Evolutionary conservation across 2,113 vertebrate species (phyloP).

Genomic region (Triplophysa dalaica): DNA sequence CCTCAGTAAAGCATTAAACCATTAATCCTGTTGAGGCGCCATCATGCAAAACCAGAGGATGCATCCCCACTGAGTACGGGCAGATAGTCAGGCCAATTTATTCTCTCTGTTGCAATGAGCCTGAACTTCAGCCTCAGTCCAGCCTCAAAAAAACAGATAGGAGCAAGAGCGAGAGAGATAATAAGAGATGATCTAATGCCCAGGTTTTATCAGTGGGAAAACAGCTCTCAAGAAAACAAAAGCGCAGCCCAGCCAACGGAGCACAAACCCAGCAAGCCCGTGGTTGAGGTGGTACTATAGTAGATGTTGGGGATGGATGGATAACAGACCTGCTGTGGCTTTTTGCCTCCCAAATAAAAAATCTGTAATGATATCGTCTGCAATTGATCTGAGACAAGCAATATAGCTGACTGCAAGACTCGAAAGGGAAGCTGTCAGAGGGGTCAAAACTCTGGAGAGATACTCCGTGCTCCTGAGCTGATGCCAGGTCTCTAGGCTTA

Average conservation of each 20-base stretch:
- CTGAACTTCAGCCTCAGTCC: conserved; percentile 49
- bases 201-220: conserved; percentile 60
- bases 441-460: conserved; percentile 40
- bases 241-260: conserved; percentile 61
- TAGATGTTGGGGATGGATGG: background rate
- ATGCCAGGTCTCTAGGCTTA: conserved; percentile 40
- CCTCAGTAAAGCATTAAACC: conserved; percentile 62
- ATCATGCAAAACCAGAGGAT: conserved; percentile 69
- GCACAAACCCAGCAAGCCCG: conserved; percentile 56
- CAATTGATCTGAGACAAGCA: conserved; percentile 33
- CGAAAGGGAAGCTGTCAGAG: conserved; percentile 19
- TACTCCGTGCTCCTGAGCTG: conserved; percentile 25
- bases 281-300: background rate
- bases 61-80: conserved; percentile 66
- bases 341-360: conserved; percentile 41
- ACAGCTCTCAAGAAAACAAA: conserved; percentile 65
- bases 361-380: conserved; percentile 52
- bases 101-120: conserved; percentile 25
- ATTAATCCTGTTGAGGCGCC: conserved; percentile 63
- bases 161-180: conserved; percentile 5
- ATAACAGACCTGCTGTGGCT: conserved; percentile 34
- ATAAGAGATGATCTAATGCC: conserved; percentile 21
- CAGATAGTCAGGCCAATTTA: conserved; percentile 52
- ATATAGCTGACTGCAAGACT: conserved; percentile 39
- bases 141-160: background rate